Evolutionary conservation across 2,888 invertebrate genomes (phyloP).

Genomic region (Drosophila putrida): DNA sequence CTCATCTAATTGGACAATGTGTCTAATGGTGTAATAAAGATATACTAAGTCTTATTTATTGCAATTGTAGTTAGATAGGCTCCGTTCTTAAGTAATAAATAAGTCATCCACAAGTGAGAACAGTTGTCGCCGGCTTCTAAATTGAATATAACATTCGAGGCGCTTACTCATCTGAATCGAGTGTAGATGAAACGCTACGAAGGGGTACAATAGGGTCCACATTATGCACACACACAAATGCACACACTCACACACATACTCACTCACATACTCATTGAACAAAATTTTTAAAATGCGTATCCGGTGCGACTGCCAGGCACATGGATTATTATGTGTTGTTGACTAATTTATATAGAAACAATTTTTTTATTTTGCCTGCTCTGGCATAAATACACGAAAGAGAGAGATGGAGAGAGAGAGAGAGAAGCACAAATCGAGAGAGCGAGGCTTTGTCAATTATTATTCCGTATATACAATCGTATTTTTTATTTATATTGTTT

Average conservation of each 20-base stretch:
- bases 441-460: conserved; percentile 45
- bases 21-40: neutral
- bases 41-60: neutral
- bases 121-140: conserved; percentile 20
- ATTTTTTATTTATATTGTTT: conserved; percentile 47
- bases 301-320: conserved; percentile 67
- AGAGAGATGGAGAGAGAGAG: neutral
- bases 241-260: neutral
- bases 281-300: conserved; percentile 72
- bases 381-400: conserved; percentile 43
- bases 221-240: conserved; percentile 33
- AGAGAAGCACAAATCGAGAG: neutral
- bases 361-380: conserved; percentile 45
- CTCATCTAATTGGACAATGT: neutral
- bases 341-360: conserved; percentile 60
- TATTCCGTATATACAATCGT: conserved; percentile 42
- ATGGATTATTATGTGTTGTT: conserved; percentile 59
- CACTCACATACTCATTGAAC: conserved; percentile 43
- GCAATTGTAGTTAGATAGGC: conserved; percentile 5
- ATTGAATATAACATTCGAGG: conserved; percentile 13
- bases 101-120: conserved; percentile 6
- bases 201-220: conserved; percentile 25
- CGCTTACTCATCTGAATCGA: conserved; percentile 49
- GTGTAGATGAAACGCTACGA: conserved; percentile 20
- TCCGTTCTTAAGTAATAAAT: conserved; percentile 1